These are phyloP conservation scores for Dioctria linearis DNA, from an alignment of 2,888 invertebrate species.

Conservation along the genomic window DNA sequence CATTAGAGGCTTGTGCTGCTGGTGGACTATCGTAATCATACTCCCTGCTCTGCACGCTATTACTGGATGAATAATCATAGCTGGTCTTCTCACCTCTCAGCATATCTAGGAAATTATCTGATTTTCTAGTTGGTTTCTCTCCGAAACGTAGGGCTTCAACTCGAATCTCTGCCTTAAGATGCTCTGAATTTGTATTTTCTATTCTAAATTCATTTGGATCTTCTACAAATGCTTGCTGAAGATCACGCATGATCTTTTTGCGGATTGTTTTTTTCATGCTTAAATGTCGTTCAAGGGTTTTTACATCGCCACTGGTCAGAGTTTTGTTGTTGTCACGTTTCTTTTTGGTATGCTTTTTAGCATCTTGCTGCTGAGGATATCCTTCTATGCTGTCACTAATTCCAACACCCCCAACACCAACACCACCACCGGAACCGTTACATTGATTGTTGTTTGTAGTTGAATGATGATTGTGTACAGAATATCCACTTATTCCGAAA, in stretches of 20 bases:
- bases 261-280: constrained; percentile 91
- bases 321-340: constrained; percentile 80
- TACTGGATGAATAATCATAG: constrained; percentile 60
- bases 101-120: constrained; percentile 78
- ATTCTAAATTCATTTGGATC: constrained; percentile 82
- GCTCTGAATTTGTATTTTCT: constrained; percentile 79
- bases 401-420: constrained; percentile 1
- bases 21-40: constrained; percentile 67
- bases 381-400: background rate
- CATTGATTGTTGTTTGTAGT: constrained; percentile 51
- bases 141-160: constrained; percentile 79
- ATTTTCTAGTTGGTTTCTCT: constrained; percentile 71
- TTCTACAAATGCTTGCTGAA: constrained; percentile 82
- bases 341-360: constrained; percentile 72
- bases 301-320: constrained; percentile 78
- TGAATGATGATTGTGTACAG: constrained; percentile 69
- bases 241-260: constrained; percentile 88
- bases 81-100: constrained; percentile 73
- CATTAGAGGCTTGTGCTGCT: constrained; percentile 70
- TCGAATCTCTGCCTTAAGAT: constrained; percentile 78
- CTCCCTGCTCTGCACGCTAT: constrained; percentile 70
- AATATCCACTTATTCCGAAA: constrained; percentile 76
- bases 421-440: constrained; percentile 39
- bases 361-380: constrained; percentile 68
- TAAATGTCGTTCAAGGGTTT: constrained; percentile 84